Evolutionary conservation across 2,113 vertebrate species (phyloP), one percentile per base, ranked within the genome.

Genomic region (Hystrix brachyura): DNA sequence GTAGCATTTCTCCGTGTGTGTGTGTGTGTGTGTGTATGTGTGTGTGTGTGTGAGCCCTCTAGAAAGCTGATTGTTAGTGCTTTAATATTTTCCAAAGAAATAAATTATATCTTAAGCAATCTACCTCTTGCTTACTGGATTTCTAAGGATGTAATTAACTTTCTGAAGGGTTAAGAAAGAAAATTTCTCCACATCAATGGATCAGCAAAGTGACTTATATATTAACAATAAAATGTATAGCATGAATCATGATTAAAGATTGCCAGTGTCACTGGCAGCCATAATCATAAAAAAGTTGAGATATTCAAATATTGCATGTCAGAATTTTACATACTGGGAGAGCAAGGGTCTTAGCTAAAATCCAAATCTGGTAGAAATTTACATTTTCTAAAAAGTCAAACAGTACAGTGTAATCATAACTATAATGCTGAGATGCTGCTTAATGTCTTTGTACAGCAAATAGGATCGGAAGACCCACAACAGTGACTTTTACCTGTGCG

Each of bases 131-230:
- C 38, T 69, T 80, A 74, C 7, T 65, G 38, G 27, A 34, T 93
- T 95, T 80, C 48, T 59, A 38, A 95, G 87, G 32, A 74, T 93
- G 93, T 96, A 96, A 87, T 94, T 51, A 96, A 67, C 51, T 91
- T 94, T 83, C 43, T 81, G 48, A 82, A 93, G 14, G 57, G 32
- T 88, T 94, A 95, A 87, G 46, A 94, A 94, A 55, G 46, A 67
- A 93, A 86, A 67, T 76, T 34, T 89, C 25, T 4, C 84, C n/a
- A 74, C 6, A 46, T 96, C 14, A 60, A 69, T 46, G 48, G 21
- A 62, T 72, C 34, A 81, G 12, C 82, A 59, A 86, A 62, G 43
- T 89, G 57, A 91, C 51, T 92, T 80, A 67, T 4, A 29, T 94
- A 81, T 69, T 78, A 91, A 86, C 21, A 83, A 62, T 72, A 84